Evolutionary conservation across 2,888 invertebrate species (phyloP).

Genomic region (Neelides folsomi): DNA sequence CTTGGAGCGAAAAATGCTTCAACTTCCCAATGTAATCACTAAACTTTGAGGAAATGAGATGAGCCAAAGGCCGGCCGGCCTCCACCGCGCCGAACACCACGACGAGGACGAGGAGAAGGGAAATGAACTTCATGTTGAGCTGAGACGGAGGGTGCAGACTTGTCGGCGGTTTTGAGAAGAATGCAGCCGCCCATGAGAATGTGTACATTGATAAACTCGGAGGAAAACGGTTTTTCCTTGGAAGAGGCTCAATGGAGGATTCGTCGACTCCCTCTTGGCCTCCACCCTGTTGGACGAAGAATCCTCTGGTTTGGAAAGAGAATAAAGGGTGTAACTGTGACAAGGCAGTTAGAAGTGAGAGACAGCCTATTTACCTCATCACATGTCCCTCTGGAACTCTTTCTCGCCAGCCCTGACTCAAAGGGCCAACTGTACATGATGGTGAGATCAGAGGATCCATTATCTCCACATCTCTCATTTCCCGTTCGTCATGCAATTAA

Average conservation of each 20-base stretch:
- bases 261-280: background rate
- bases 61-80: no score
- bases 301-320: conserved; percentile 1
- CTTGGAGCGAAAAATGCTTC: no score
- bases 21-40: no score
- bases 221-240: conserved; percentile 15
- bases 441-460: no score
- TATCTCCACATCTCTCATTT: no score
- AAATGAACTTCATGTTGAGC: background rate
- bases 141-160: conserved; percentile 2
- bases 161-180: no score
- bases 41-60: no score
- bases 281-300: background rate
- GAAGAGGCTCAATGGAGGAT: background rate
- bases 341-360: background rate
- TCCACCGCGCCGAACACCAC: no score
- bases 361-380: background rate
- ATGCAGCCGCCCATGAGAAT: conserved; percentile 25
- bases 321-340: background rate
- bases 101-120: background rate
- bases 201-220: conserved; percentile 19
- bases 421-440: no score
- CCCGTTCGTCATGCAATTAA: no score
- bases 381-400: no score
- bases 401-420: no score